Conservation (phyloP, 2,888 invertebrate genomes). For the Dryobota labecula region DNA sequence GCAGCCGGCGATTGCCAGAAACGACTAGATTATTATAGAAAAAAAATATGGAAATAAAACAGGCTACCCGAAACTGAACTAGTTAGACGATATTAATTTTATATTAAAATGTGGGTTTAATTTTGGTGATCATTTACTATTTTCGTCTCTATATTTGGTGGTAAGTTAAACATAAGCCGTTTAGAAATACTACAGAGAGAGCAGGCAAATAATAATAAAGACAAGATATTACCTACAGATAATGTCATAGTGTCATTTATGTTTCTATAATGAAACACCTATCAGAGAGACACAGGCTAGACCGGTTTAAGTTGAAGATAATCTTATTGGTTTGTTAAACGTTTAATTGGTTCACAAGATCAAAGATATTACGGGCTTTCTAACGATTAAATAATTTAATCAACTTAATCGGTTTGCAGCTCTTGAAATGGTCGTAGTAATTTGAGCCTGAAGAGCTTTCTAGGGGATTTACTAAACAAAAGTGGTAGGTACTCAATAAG, state of each 20-base stretch:
- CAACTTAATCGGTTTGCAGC: constrained; percentile 31
- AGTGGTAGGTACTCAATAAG: not conserved
- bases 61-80: no score
- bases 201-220: not conserved
- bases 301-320: constrained; percentile 52
- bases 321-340: constrained; percentile 51
- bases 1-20: no score
- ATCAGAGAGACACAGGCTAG: constrained; percentile 21
- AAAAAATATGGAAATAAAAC: no score
- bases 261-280: constrained; percentile 32
- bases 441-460: not conserved
- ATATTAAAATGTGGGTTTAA: no score
- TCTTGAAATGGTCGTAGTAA: constrained; percentile 4
- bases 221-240: not conserved
- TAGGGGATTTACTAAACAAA: not conserved
- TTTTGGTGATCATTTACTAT: no score
- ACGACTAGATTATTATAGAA: no score
- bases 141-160: no score
- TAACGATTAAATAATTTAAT: constrained; percentile 45
- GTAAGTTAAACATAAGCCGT: no score
- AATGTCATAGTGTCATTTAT: constrained; percentile 12
- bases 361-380: constrained; percentile 55
- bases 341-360: constrained; percentile 59
- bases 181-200: not conserved
- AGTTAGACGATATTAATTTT: no score